Evolutionary conservation across 2,113 vertebrate genomes (phyloP).

Genomic region (Halichoeres trimaculatus): DNA sequence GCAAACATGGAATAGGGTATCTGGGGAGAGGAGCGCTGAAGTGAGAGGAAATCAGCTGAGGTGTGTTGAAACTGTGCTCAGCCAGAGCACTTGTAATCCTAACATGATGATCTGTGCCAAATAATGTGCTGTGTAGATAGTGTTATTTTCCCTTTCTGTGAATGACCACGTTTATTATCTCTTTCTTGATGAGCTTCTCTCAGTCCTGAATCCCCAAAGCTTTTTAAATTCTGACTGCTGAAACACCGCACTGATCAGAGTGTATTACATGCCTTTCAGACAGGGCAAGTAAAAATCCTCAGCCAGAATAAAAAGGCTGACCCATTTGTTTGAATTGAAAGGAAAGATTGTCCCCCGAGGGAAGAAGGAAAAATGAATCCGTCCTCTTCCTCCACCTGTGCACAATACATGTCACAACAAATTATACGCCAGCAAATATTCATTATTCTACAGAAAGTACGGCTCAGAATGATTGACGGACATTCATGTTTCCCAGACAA

Average conservation of each 20-base stretch:
- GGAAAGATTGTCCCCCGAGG: constrained; percentile 31
- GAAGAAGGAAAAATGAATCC: constrained; percentile 35
- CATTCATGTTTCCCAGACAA: not conserved
- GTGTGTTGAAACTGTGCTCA: constrained; percentile 56
- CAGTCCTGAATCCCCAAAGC: constrained; percentile 1
- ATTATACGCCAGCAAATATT: constrained; percentile 51
- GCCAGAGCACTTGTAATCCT: constrained; percentile 42
- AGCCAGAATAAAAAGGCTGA: constrained; percentile 50
- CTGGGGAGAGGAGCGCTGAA: constrained; percentile 33
- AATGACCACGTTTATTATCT: constrained; percentile 40
- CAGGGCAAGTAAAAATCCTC: constrained; percentile 51
- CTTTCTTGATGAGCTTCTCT: not conserved
- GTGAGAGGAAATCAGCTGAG: constrained; percentile 37
- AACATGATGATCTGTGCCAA: constrained; percentile 43
- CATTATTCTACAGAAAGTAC: not conserved
- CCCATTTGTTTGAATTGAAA: constrained; percentile 69
- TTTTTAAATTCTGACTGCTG: constrained; percentile 36
- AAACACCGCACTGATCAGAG: constrained; percentile 45
- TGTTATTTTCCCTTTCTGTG: constrained; percentile 31
- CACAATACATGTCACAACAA: constrained; percentile 56
- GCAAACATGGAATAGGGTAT: constrained; percentile 34
- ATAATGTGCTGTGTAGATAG: constrained; percentile 40
- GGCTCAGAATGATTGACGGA: not conserved
- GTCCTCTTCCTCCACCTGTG: constrained; percentile 48
- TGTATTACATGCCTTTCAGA: constrained; percentile 50